A percentile compares a stretch with the other conserved stretches of the same genome.
Evolutionary conservation across 2,113 vertebrate genomes (phyloP).

Genomic region (Odocoileus virginianus): DNA sequence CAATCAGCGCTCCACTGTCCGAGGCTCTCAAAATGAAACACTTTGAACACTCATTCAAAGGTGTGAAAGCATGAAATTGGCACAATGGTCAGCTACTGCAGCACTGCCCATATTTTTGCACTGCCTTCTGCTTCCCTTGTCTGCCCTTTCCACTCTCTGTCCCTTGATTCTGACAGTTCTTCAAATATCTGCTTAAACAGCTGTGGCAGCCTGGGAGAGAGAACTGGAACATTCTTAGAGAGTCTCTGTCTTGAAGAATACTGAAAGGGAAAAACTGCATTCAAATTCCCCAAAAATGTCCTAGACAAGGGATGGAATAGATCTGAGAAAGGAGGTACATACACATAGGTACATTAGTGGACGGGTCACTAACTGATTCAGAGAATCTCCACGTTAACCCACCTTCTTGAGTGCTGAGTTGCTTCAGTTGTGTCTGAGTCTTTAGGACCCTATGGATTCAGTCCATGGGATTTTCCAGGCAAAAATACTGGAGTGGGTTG

Average conservation of each 20-base stretch:
- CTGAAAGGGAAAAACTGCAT: neutral
- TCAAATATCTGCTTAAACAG: slow-evolving; percentile 58
- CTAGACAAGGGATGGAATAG: neutral
- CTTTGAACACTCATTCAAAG: slow-evolving; percentile 67
- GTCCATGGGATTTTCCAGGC: neutral
- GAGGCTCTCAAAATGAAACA: slow-evolving; percentile 71
- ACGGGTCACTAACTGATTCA: neutral
- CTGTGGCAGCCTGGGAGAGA: neutral
- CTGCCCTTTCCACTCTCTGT: slow-evolving; percentile 32
- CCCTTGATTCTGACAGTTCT: slow-evolving; percentile 43
- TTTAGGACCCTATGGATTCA: neutral
- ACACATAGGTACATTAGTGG: neutral
- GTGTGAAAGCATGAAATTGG: slow-evolving; percentile 59
- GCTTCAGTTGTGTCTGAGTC: neutral
- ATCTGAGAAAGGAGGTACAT: neutral
- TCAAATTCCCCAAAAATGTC: neutral
- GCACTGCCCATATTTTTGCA: slow-evolving; percentile 33
- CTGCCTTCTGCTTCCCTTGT: slow-evolving; percentile 9
- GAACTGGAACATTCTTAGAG: neutral
- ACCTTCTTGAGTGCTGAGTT: neutral
- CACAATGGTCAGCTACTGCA: neutral
- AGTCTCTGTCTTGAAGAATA: slow-evolving; percentile 30
- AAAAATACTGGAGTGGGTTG: neutral
- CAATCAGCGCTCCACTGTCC: slow-evolving; percentile 41
- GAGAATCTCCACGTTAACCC: neutral